Base-by-base conservation (phyloP, 1,140 invertebrate genomes). In the Onthophagus taurus region DNA sequence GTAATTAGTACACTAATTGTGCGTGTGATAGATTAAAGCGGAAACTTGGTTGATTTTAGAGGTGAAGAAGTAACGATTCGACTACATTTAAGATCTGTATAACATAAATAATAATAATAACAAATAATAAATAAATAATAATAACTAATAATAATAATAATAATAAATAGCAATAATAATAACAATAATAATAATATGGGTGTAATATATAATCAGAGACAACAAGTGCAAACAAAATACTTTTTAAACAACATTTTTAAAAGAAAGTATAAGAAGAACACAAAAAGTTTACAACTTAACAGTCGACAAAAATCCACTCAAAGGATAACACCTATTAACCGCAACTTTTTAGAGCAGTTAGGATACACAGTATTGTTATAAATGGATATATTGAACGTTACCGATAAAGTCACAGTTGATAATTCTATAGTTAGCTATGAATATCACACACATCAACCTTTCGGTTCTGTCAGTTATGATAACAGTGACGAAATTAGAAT, bases 401-500 rank as follows among this genome's bases (percentile, higher is more conserved):
- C 5, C 11, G 19, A 39, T 5, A 24, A 12, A 16, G 13, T 39
- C 9, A n/a, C 12, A 8, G 12, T 39, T 13, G 35, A 37, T 21
- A 37, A 19, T 13, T 17, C 35, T 13, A 37, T 37, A 6, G 6
- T 17, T 7, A 37, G 19, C 17, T 8, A 7, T 1, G 48, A 52
- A 42, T 19, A 43, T 11, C 48, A 53, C 35, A 41, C 35, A 8
- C 35, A 53, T 48, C 45, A 48, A 29, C 51, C 51, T 8, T 53
- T 35, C 29, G 37, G 16, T 9, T 43, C 39, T 4, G 31, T 45
- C 11, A 49, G 24, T 19, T 50, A 48, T 37, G 39, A 47, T 11
- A 42, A 52, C 21, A 48, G 43, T 26, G 53, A 50, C 44, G 50
- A 54, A 45, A 54, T 52, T 42, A 26, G 53, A 12, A 55, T 55